A percentile compares a stretch with the other conserved stretches of the same genome.
These are phyloP conservation scores for Azorinus chamasolen DNA, from an alignment of 2,888 invertebrate genomes.

Conservation along the genomic window DNA sequence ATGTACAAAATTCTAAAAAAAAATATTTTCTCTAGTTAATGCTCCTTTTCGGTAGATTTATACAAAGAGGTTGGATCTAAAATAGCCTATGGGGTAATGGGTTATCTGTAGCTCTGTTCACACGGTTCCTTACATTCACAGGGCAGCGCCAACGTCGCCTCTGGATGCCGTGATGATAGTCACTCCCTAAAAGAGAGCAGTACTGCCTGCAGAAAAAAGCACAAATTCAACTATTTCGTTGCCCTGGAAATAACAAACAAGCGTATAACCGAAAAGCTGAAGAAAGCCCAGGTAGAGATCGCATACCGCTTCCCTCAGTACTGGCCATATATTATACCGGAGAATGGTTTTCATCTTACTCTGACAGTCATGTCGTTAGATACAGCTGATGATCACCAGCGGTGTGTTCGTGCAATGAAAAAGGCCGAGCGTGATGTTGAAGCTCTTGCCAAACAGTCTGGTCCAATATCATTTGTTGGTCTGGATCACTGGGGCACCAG, in stretches of 20 bases:
- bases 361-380: conserved; percentile 84
- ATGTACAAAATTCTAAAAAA: too few species aligned
- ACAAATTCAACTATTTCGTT: conserved; percentile 82
- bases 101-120: too few species aligned
- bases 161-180: background rate
- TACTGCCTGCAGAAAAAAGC: conserved; percentile 39
- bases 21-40: too few species aligned
- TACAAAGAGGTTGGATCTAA: too few species aligned
- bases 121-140: too few species aligned
- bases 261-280: conserved; percentile 72
- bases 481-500: conserved; percentile 84
- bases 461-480: conserved; percentile 76
- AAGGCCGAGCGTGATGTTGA: conserved; percentile 65
- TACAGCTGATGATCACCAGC: conserved; percentile 71
- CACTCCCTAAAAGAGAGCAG: conserved; percentile 10
- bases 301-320: conserved; percentile 81
- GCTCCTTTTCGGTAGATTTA: too few species aligned
- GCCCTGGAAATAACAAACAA: conserved; percentile 83
- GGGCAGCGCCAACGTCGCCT: too few species aligned
- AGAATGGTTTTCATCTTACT: conserved; percentile 85
- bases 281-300: conserved; percentile 81
- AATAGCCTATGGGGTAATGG: too few species aligned
- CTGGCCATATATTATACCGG: conserved; percentile 80
- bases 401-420: conserved; percentile 71
- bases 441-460: conserved; percentile 58